These are phyloP conservation scores for Thomomys bottae DNA, from an alignment of 2,113 vertebrate genomes.

Conservation along the genomic window DNA sequence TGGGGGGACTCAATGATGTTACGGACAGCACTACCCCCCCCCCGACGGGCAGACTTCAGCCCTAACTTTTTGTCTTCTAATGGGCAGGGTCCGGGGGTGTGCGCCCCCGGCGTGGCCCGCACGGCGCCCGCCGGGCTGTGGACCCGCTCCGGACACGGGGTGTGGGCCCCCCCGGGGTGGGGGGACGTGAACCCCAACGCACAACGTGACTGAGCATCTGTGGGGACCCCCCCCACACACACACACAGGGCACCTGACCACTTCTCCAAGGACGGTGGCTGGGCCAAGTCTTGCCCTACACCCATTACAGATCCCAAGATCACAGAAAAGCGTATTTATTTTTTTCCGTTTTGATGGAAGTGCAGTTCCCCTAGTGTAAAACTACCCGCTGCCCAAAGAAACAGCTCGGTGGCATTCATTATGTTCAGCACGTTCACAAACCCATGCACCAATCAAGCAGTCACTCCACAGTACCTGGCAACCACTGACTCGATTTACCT, in stretches of 20 bases:
- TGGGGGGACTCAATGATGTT: neutral
- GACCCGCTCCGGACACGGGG: neutral
- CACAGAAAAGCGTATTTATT: neutral
- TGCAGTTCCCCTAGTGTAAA: neutral
- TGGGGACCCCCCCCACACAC: no score
- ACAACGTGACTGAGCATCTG: no score
- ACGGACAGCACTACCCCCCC: neutral
- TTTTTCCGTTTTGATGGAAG: neutral
- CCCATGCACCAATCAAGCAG: neutral
- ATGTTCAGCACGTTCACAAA: neutral
- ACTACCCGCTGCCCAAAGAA: neutral
- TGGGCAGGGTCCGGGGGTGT: neutral
- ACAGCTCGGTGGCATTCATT: neutral
- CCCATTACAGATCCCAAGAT: neutral
- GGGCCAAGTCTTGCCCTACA: neutral
- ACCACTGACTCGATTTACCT: neutral
- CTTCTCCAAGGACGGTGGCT: neutral
- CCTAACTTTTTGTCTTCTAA: constrained; percentile 28
- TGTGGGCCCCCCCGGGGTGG: neutral
- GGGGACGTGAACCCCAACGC: neutral
- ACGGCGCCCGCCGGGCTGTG: neutral
- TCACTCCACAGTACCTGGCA: neutral
- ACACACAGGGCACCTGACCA: neutral
- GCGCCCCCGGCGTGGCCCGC: neutral
- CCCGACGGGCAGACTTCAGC: neutral